phyloP scores from a whole-genome alignment of 2,113 vertebrate species.

The Cavia porcellus region DNA sequence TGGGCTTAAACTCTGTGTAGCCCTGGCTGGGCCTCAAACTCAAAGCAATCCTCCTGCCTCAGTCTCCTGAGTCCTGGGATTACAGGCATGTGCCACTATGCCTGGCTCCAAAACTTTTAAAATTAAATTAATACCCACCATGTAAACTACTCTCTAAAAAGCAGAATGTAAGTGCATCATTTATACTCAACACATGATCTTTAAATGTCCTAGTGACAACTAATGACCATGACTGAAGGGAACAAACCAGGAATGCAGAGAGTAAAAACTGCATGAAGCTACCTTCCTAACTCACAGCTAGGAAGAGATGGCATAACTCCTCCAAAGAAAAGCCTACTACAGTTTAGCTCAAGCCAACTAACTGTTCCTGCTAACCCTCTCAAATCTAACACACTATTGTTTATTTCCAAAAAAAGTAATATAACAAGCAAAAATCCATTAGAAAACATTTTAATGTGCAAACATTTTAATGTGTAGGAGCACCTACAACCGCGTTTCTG shows the following conservation, averaged over 20 bases:
- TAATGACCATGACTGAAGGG: background rate
- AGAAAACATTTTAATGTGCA: background rate
- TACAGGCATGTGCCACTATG: background rate
- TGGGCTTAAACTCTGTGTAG: background rate
- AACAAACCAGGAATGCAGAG: background rate
- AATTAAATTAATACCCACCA: conserved; percentile 55
- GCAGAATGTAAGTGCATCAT: background rate
- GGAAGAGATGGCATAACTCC: background rate
- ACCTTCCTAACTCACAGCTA: background rate
- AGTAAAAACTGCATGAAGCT: background rate
- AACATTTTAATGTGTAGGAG: background rate
- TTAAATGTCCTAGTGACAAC: background rate
- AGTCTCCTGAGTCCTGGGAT: background rate
- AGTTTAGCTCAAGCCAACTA: background rate
- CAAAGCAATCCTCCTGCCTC: background rate
- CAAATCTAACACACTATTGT: background rate
- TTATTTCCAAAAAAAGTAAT: background rate
- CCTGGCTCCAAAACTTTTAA: background rate
- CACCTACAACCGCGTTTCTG: background rate
- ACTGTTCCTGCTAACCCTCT: background rate
- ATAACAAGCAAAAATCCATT: background rate
- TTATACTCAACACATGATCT: background rate
- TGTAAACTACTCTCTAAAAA: conserved; percentile 29
- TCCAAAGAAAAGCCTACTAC: background rate
- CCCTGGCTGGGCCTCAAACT: background rate